Evolutionary conservation across 2,797 vertebrate species (phyloP).

Genomic region (Phaenicophaeus curvirostris): DNA sequence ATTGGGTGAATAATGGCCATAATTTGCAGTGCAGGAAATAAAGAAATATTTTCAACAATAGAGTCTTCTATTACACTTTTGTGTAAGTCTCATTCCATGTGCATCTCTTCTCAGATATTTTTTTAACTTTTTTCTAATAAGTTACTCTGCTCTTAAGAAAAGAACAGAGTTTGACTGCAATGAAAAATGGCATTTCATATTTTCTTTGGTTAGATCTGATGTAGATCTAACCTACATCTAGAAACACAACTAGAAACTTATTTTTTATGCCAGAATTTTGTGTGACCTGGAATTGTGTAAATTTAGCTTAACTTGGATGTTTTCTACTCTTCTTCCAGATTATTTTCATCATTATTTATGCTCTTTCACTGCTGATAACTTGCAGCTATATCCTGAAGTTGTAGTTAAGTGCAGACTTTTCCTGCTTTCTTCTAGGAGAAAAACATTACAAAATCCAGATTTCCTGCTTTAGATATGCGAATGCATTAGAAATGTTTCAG

Average conservation of each 20-base stretch:
- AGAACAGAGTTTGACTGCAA: not conserved
- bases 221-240: not conserved
- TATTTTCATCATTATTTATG: not conserved
- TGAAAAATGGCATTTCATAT: constrained; percentile 30
- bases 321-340: not conserved
- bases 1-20: constrained; percentile 12
- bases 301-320: not conserved
- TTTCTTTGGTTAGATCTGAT: not conserved
- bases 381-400: not conserved
- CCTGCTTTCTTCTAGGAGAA: not conserved
- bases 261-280: not conserved
- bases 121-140: constrained; percentile 9
- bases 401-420: not conserved
- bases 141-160: constrained; percentile 5
- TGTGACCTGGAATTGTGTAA: not conserved
- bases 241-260: not conserved
- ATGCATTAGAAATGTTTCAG: not conserved
- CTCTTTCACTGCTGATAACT: not conserved
- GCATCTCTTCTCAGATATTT: not conserved
- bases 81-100: constrained; percentile 29
- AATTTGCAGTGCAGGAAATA: not conserved
- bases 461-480: not conserved
- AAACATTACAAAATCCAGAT: not conserved
- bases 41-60: not conserved
- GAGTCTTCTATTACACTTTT: constrained; percentile 12